Evolutionary conservation across 2,797 vertebrate species (phyloP), one percentile per base, ranked within the genome.

Genomic region (Anolis apletophallus): DNA sequence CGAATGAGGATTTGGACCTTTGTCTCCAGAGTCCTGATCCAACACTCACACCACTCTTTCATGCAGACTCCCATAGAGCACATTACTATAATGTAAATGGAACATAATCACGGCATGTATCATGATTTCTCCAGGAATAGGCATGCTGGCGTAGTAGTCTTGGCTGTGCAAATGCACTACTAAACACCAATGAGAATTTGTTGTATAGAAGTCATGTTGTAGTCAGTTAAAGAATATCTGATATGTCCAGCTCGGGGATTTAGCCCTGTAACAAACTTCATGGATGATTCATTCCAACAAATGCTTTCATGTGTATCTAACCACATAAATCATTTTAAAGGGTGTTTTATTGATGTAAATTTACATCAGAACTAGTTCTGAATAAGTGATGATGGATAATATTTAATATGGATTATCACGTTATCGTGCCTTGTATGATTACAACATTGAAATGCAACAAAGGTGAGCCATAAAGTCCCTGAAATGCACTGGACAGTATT

Each of bases 371-470:
- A 52, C 23, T 67, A 32, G 29, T 5, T 26, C 3, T 72, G 34
- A 40, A 34, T 10, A 32, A 84, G 36, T 34, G 72, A 55, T 69
- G 32, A 57, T 46, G 54, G 14, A 64, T 13, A 77, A 29, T 78
- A 79, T 40, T 68, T 71, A 80, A 57, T 68, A 46, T 55, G 87
- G 83, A 79, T 81, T 71, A 80, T 19, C 12, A 4, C n/a, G 36
- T 10, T 29, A 29, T 64, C 23, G 11, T 76, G 16, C 23, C n/a
- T 17, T 54, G 2, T 36, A 36, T 36, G 36, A 71, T 34, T 71
- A 40, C 11, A 54, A 40, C 21, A 23, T 16, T 80, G 26, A 67
- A 67, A 50, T 67, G 29, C 26, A 78, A 9, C 34, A 78, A 34
- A 32, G 21, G 4, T 73, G 52, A n/a, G 40, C 13, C 29, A 26